Evolutionary conservation across 1,140 invertebrate genomes (phyloP).

Genomic region (Thrips palmi): DNA sequence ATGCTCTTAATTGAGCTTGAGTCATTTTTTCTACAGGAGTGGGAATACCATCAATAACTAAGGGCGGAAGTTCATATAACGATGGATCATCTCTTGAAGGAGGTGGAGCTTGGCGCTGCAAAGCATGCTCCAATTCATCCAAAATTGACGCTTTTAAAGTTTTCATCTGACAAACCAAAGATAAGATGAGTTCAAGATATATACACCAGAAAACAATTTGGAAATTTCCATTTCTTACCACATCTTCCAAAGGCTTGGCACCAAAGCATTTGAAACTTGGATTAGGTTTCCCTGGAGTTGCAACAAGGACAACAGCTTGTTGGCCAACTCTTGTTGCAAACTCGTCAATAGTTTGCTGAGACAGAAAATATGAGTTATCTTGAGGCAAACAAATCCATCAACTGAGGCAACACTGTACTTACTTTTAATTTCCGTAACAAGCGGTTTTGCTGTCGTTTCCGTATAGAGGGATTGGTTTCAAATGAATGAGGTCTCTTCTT

Average conservation of each 20-base stretch:
- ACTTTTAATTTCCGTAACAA: conserved; percentile 73
- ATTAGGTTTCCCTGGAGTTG: conserved; percentile 90
- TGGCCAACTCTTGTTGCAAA: conserved; percentile 94
- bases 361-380: conserved; percentile 14
- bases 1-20: conserved; percentile 86
- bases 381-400: not conserved
- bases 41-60: conserved; percentile 93
- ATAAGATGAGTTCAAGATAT: conserved; percentile 2
- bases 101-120: conserved; percentile 86
- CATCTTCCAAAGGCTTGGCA: conserved; percentile 90
- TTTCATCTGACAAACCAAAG: conserved; percentile 34
- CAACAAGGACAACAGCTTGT: conserved; percentile 88
- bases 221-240: conserved; percentile 31
- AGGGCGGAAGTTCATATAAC: conserved; percentile 82
- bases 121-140: conserved; percentile 80
- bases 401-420: conserved; percentile 18
- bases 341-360: conserved; percentile 88
- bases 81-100: conserved; percentile 80
- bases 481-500: conserved; percentile 89
- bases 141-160: conserved; percentile 80
- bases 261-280: conserved; percentile 94
- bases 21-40: conserved; percentile 99
- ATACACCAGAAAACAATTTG: not conserved
- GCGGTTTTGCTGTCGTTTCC: conserved; percentile 90
- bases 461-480: conserved; percentile 92